Conservation (phyloP, 2,113 vertebrate genomes). For the Diadophis punctatus region DNA sequence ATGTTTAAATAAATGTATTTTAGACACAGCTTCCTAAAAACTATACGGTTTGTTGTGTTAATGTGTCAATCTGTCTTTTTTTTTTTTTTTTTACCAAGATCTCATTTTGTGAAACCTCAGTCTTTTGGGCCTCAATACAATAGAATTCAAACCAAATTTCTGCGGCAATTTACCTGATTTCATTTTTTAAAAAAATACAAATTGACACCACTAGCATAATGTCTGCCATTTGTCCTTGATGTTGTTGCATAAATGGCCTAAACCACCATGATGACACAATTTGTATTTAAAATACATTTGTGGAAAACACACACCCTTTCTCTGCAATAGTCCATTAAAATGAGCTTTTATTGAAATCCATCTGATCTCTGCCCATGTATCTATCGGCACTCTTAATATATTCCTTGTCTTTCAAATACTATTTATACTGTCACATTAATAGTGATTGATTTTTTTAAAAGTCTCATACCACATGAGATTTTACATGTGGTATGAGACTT, state of each 20-base stretch:
- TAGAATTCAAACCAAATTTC: background rate
- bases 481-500: background rate
- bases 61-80: background rate
- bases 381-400: background rate
- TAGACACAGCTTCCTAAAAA: background rate
- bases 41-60: background rate
- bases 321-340: background rate
- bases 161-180: background rate
- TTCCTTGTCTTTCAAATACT: background rate
- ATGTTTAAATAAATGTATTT: background rate
- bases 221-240: background rate
- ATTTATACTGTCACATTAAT: background rate
- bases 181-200: background rate
- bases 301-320: background rate
- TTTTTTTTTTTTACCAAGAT: background rate
- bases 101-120: background rate
- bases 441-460: too few species aligned
- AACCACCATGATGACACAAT: background rate
- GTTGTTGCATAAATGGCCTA: background rate
- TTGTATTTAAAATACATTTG: background rate
- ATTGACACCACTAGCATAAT: background rate
- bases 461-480: too few species aligned
- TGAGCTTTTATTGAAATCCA: background rate
- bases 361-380: background rate
- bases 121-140: background rate